Base-by-base conservation (phyloP, 2,113 vertebrate species). In the Leucoraja erinaceus region DNA sequence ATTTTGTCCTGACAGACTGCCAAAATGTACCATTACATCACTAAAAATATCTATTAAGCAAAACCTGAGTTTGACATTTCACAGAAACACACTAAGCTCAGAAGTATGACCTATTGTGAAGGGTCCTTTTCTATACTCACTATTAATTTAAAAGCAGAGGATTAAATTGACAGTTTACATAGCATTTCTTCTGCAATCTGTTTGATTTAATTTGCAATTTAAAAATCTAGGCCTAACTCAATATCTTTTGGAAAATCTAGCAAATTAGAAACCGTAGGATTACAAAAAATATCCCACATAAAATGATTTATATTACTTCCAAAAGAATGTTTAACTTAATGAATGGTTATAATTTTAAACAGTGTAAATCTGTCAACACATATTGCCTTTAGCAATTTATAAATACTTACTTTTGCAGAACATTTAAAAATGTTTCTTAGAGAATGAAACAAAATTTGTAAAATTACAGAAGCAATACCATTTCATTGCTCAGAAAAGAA, bases 21-120 rank as follows among this genome's bases (percentile, higher is more conserved):
- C 96, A 97, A 96, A 95, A 96, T 94, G 96, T 96, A 95, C 96
- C 94, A 96, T 97, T 97, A 97, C 96, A 96, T 97, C 96, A 96
- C 94, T 95, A 97, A 81, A 96, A 96, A 96, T 96, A 96, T 95
- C 95, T 96, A 96, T 96, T 97, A 97, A 97, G 96, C 94, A 96
- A 97, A 96, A 96, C 95, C 93, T 95, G 95, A 96, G 95, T 97
- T 95, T 96, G 96, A 97, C 96, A 96, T 96, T 95, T 97, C 96
- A 96, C 96, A 97, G 96, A 94, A 96, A 94, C 95, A 93, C 93
- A 94, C 96, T 95, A 95, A 95, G 94, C 66, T 81, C 47, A 70
- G 66, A 86, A 54, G 78, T 33, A 54, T 56, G 20, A 33, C 25
- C 63, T 93, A 47, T 18, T 91, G 33, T 70, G 61, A 72, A 91